phyloP scores from a whole-genome alignment of 1,140 invertebrate genomes.

The Drosophila quadrilineata region DNA sequence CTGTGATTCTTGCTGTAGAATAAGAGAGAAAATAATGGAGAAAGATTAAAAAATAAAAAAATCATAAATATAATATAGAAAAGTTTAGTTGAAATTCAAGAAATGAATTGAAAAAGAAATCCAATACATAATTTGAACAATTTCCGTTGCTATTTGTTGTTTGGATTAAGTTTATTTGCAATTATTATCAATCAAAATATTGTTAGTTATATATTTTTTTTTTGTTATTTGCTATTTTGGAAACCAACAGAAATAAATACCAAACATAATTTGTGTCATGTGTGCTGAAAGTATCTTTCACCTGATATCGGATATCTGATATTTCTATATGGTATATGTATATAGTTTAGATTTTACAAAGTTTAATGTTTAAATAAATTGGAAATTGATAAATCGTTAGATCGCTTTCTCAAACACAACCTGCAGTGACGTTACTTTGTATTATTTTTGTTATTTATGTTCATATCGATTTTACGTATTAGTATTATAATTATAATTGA shows the following conservation, averaged over 20 bases:
- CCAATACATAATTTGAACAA: neutral
- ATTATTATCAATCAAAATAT: constrained; percentile 44
- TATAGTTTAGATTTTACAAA: constrained; percentile 6
- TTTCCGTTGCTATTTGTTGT: constrained; percentile 27
- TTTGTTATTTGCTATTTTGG: too few species aligned
- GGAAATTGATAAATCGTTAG: too few species aligned
- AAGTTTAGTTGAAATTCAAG: too few species aligned
- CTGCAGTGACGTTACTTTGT: constrained; percentile 39
- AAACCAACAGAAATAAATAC: constrained; percentile 23
- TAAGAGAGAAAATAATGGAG: too few species aligned
- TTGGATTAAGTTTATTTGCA: constrained; percentile 66
- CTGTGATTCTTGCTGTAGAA: constrained; percentile 59
- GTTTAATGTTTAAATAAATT: constrained; percentile 6
- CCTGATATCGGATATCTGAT: too few species aligned
- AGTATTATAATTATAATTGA: constrained; percentile 57
- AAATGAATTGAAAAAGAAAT: constrained; percentile 8
- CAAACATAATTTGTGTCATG: constrained; percentile 22
- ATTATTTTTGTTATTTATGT: too few species aligned
- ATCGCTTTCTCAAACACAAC: constrained; percentile 15
- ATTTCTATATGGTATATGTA: constrained; percentile 11
- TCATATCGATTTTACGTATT: constrained; percentile 46
- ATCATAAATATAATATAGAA: constrained; percentile 24
- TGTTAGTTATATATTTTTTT: neutral
- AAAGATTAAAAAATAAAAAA: constrained; percentile 37
- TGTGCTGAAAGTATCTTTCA: constrained; percentile 17